These are phyloP conservation scores for Diploptera punctata DNA, from an alignment of 2,888 invertebrate species.

Conservation along the genomic window DNA sequence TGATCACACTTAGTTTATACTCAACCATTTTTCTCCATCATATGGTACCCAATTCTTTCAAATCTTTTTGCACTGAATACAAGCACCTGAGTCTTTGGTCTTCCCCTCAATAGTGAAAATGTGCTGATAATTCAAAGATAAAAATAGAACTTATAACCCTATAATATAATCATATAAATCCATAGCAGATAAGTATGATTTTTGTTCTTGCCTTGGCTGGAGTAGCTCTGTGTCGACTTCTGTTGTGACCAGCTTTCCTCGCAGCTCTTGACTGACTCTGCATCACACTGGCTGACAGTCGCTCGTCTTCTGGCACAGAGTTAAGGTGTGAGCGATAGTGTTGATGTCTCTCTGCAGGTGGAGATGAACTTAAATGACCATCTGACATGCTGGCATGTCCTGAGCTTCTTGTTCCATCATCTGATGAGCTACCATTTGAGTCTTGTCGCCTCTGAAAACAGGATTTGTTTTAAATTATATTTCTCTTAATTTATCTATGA, in stretches of 20 bases:
- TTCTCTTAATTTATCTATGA: no score
- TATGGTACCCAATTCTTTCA: no score
- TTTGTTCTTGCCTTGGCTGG: slow-evolving; percentile 68
- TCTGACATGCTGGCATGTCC: slow-evolving; percentile 96
- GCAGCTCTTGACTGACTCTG: slow-evolving; percentile 50
- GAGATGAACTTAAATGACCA: slow-evolving; percentile 61
- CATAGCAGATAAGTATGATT: no score
- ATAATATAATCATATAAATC: no score
- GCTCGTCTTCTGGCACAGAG: slow-evolving; percentile 65
- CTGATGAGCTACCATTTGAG: slow-evolving; percentile 80
- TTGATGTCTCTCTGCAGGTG: slow-evolving; percentile 55
- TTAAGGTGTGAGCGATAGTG: slow-evolving; percentile 60
- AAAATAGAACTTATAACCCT: no score
- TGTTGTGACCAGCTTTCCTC: slow-evolving; percentile 58
- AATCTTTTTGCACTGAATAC: no score
- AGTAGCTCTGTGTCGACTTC: slow-evolving; percentile 69
- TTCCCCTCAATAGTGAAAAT: no score
- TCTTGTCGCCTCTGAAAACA: slow-evolving; percentile 60
- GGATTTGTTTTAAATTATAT: no score
- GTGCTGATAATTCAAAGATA: no score
- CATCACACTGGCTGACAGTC: slow-evolving; percentile 67
- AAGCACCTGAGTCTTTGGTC: no score
- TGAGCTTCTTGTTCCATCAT: slow-evolving; percentile 85
- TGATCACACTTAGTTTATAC: no score
- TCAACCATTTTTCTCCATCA: no score